Conservation (phyloP, 2,888 invertebrate species). For the Stramonita haemastoma region DNA sequence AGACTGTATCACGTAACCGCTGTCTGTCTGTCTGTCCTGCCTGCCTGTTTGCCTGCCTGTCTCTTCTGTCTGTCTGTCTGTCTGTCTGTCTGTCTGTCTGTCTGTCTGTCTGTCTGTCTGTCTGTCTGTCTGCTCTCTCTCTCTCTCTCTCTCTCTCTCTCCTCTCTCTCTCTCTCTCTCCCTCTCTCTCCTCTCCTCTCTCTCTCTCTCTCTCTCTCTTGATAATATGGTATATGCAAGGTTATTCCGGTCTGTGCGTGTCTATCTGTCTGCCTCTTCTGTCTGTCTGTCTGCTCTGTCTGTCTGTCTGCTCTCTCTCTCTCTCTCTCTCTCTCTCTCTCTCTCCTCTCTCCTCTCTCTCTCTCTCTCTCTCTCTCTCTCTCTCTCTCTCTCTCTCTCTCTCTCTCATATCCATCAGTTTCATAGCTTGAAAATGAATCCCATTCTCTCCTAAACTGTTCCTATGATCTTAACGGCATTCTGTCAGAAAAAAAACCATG, state of each 20-base stretch:
- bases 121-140: slow-evolving; percentile 10
- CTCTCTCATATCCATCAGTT: too few relatives aligned
- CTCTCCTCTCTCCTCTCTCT: neutral
- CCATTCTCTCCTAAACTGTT: too few relatives aligned
- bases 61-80: too few relatives aligned
- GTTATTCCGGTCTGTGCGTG: too few relatives aligned
- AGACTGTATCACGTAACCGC: neutral
- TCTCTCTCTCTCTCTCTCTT: neutral
- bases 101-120: neutral
- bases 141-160: neutral
- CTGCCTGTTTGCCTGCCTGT: too few relatives aligned
- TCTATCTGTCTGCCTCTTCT: too few relatives aligned
- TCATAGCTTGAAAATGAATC: too few relatives aligned
- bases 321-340: neutral
- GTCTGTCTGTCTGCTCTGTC: neutral
- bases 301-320: slow-evolving; percentile 11
- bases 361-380: neutral
- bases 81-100: too few relatives aligned
- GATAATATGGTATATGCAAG: too few relatives aligned
- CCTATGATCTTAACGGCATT: too few relatives aligned
- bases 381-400: too few relatives aligned
- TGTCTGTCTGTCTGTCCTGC: neutral
- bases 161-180: neutral
- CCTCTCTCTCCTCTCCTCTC: neutral
- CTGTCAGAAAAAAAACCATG: too few relatives aligned